Conservation (phyloP, 2,888 invertebrate genomes). For the Leptopilina myrica region DNA sequence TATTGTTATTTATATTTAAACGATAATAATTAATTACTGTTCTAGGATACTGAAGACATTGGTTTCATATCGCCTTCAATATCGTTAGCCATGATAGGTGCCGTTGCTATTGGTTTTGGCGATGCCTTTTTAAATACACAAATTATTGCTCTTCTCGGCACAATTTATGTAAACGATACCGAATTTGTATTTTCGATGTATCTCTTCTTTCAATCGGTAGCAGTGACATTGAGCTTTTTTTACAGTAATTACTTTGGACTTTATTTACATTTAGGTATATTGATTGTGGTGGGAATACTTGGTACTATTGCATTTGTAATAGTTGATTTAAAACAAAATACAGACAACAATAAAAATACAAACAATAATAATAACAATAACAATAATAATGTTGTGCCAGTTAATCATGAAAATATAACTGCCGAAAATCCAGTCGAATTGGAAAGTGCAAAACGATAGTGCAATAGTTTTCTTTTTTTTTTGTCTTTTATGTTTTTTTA, state of each 20-base stretch:
- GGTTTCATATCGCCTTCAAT: constrained; percentile 79
- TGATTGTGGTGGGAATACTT: constrained; percentile 83
- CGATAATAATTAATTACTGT: constrained; percentile 42
- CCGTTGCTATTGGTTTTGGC: constrained; percentile 95
- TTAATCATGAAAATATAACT: not conserved
- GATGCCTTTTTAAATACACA: constrained; percentile 98
- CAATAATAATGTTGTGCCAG: constrained; percentile 31
- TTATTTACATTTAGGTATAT: constrained; percentile 84
- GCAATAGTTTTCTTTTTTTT: not conserved
- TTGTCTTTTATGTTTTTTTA: not conserved
- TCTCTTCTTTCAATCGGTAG: constrained; percentile 93
- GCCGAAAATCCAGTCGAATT: constrained; percentile 29
- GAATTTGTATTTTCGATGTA: constrained; percentile 98
- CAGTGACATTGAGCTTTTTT: constrained; percentile 90
- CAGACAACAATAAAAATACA: constrained; percentile 45
- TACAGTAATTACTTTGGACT: constrained; percentile 87
- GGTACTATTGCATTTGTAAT: constrained; percentile 88
- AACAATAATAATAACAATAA: too few species aligned
- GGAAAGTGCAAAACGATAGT: constrained; percentile 26
- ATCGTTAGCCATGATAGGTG: constrained; percentile 89
- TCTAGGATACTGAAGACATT: constrained; percentile 76
- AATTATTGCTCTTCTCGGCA: constrained; percentile 94
- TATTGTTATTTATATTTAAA: not conserved
- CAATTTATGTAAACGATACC: constrained; percentile 91
- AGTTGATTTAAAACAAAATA: constrained; percentile 80